Percentiles rank a stretch among this genome's conserved stretches.
These are phyloP conservation scores for Formicarius rufipectus DNA, from an alignment of 2,113 vertebrate genomes.

Conservation along the genomic window DNA sequence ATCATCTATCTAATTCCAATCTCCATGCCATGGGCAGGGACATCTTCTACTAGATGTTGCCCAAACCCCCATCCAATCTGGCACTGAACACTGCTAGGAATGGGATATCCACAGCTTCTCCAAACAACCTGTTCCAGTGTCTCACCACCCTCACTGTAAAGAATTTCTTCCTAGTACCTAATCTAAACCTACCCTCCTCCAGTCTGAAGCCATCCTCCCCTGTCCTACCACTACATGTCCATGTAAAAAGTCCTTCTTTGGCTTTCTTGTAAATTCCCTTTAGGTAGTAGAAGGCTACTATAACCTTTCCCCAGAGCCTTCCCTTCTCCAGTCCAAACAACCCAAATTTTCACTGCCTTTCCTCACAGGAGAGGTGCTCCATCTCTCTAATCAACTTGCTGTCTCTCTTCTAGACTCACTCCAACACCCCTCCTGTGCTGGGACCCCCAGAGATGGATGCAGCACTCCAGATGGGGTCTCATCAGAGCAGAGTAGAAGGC, in stretches of 20 bases:
- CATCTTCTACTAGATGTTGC: not conserved
- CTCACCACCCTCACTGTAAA: not conserved
- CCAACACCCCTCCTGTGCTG: fast-evolving
- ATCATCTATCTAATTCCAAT: not conserved
- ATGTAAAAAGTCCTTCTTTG: not conserved
- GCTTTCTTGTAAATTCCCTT: not conserved
- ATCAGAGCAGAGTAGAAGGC: not conserved
- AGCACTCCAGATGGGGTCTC: not conserved
- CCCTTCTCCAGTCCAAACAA: not conserved
- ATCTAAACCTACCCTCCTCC: not conserved
- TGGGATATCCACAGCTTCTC: not conserved
- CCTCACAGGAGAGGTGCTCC: not conserved
- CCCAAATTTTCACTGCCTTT: not conserved
- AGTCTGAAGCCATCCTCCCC: not conserved
- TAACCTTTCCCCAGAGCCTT: not conserved
- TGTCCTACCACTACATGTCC: not conserved
- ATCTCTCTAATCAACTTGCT: not conserved
- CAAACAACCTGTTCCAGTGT: not conserved
- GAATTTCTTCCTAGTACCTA: not conserved
- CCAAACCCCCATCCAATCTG: not conserved
- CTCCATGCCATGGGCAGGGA: not conserved
- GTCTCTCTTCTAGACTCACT: not conserved
- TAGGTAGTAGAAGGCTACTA: not conserved
- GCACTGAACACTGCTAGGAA: not conserved
- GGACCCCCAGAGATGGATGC: fast-evolving